These are phyloP conservation scores for Peromyscus eremicus DNA, from an alignment of 2,797 vertebrate genomes.

Conservation along the genomic window DNA sequence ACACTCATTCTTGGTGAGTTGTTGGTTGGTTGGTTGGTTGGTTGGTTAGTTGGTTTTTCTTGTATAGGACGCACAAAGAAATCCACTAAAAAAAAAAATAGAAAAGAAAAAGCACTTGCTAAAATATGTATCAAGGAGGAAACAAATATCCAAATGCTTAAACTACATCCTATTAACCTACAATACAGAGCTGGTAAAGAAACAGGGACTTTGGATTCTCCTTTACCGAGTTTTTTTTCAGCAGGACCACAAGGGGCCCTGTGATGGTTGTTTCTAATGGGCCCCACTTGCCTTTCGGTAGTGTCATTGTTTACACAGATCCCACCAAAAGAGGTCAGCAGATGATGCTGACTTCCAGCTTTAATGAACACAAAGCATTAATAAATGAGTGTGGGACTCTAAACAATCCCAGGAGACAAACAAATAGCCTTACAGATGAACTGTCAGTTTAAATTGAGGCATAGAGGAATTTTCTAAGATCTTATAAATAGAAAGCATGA, in stretches of 20 bases:
- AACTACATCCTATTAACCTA: neutral
- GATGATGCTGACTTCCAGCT: slow-evolving; percentile 2
- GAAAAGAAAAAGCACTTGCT: neutral
- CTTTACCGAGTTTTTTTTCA: neutral
- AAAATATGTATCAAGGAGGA: neutral
- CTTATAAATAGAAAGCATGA: slow-evolving; percentile 37
- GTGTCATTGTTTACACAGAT: slow-evolving; percentile 46
- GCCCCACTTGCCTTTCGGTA: neutral
- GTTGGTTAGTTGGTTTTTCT: neutral
- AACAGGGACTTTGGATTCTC: neutral
- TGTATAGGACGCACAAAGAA: neutral
- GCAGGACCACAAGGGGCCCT: neutral
- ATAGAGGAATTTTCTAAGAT: slow-evolving; percentile 56
- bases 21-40: neutral
- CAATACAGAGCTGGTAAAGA: neutral
- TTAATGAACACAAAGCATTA: slow-evolving; percentile 14
- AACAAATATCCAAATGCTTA: neutral
- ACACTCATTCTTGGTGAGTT: neutral
- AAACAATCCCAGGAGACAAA: slow-evolving; percentile 47
- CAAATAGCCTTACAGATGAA: slow-evolving; percentile 52
- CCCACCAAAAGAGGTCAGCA: slow-evolving; percentile 52
- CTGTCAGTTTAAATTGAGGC: slow-evolving; percentile 46
- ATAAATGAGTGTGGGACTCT: slow-evolving; percentile 39
- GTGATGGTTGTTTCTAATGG: neutral
- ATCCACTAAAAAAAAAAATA: neutral